Base-by-base conservation (phyloP, 2,888 invertebrate genomes). In the Cabera pusaria region DNA sequence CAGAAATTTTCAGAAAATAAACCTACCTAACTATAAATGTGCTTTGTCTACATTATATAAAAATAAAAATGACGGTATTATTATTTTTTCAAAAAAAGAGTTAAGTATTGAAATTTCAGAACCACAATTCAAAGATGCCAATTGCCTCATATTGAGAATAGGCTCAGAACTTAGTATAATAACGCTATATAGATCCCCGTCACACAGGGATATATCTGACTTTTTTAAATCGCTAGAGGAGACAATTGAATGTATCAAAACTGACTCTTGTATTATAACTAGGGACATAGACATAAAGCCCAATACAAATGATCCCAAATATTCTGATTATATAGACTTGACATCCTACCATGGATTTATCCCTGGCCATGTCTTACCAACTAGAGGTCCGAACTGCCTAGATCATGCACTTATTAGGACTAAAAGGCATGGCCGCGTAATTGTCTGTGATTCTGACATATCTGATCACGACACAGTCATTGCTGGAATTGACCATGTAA, bases 41-140 rank as follows among this genome's bases (percentile, higher is more conserved):
- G n/a, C 21, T 6, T 9, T 9, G 3, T 38, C 38, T 0, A 17
- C 9, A 4, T 5, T 25, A 1, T 21, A 17, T 5, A 19, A 25
- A 2, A 38, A 38, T n/a, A 29, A 36, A 19, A 36, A 36, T 8
- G 36, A 36, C 24, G 36, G 36, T 5, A 12, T 36, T 6, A 14
- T 36, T 1, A 12, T 36, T 1, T 36, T 23, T n/a, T 19, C 16
- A 1, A 36, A 29, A 19, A 6, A n/a, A 8, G 28, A 7, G 2
- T 1, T 19, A 1, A 23, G 12, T 6, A 2, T 24, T 1, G 3
- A 22, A 10, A 12, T 36, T 5, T 4, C 1, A 5, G 37, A 37
- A 9, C 37, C 37, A 3, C 8, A 12, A 0, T 37, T 37, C 7
- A 6, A 11, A 1, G 37, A 37, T 10, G 12, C 37, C 0, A 37